These are phyloP conservation scores for Gila robusta DNA, from an alignment of 2,797 vertebrate genomes.

Conservation along the genomic window DNA sequence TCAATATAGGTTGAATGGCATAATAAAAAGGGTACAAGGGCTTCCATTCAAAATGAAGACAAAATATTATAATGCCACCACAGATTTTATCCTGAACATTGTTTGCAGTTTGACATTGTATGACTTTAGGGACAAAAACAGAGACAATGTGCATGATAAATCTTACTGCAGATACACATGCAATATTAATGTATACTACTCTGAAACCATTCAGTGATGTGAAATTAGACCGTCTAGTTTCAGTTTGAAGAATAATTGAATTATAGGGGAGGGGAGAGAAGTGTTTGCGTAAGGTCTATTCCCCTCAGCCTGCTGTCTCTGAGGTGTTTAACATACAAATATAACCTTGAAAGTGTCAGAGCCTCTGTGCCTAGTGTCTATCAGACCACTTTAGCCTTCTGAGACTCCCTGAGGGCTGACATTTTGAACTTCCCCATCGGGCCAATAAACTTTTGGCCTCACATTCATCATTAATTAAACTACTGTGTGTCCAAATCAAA, in stretches of 20 bases:
- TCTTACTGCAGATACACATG: too few species aligned
- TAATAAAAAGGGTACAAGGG: not conserved
- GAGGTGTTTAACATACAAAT: constrained; percentile 65
- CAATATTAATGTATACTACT: not conserved
- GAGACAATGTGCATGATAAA: not conserved
- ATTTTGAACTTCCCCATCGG: constrained; percentile 31
- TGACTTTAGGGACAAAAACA: not conserved
- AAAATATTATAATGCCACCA: not conserved
- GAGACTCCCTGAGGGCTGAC: constrained; percentile 10
- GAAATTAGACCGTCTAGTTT: constrained; percentile 20
- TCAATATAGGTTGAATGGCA: not conserved
- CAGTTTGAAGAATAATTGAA: constrained; percentile 32
- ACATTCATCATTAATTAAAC: constrained; percentile 29
- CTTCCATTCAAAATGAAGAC: not conserved
- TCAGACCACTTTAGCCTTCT: constrained; percentile 19
- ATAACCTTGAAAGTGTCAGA: constrained; percentile 69
- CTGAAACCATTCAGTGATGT: constrained; percentile 7
- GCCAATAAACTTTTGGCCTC: constrained; percentile 29
- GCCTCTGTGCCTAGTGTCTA: constrained; percentile 54
- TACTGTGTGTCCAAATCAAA: constrained; percentile 32
- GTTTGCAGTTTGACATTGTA: not conserved
- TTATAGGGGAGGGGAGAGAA: not conserved
- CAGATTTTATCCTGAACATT: not conserved
- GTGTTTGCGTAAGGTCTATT: constrained; percentile 69
- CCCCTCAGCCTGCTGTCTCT: constrained; percentile 55